Evolutionary conservation across 1,140 invertebrate genomes (phyloP), one percentile per base, ranked within the genome.

Genomic region (Venturia canescens): DNA sequence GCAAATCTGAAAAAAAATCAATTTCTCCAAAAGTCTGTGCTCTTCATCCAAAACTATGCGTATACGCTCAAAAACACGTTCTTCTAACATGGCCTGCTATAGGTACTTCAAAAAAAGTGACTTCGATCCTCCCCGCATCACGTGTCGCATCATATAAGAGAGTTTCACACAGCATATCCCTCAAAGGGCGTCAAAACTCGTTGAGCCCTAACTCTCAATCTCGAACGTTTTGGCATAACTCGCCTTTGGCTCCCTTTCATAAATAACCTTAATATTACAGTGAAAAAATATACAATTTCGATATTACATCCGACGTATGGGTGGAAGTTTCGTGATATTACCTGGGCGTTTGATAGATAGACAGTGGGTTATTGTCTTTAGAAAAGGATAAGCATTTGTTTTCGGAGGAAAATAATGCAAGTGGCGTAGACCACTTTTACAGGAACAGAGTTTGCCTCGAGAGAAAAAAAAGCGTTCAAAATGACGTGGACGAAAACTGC

Each of bases 311-410:
- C 84, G 87, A 91, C 63, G 38, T 76, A 76, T 90, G 88, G 88
- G 84, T 86, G 86, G 83, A 88, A 86, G 29, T 69, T 18, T 21
- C 66, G 66, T 88, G 88, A 91, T 91, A 91, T 91, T 89, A 87
- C 89, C 86, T 85, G 88, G 86, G 88, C 86, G 87, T 85, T 87
- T 91, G 90, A 91, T 91, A 90, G 90, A 91, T 91, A 90, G 90
- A 87, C 85, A 87, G 80, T 18, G 87, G 85, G 86, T 89, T 91
- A 90, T 90, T 90, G 90, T 91, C 90, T 91, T 91, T 90, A 91
- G 87, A 90, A 91, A 90, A 90, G 88, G 86, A 90, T 91, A 90
- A 91, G 89, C 88, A 90, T 91, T 90, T 88, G 85, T 91, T 91
- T 90, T 88, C 86, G 88, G 26, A 86, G 85, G 84, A 84, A 83